phyloP scores from a whole-genome alignment of 2,888 invertebrate genomes.

The Lampropteryx suffumata region DNA sequence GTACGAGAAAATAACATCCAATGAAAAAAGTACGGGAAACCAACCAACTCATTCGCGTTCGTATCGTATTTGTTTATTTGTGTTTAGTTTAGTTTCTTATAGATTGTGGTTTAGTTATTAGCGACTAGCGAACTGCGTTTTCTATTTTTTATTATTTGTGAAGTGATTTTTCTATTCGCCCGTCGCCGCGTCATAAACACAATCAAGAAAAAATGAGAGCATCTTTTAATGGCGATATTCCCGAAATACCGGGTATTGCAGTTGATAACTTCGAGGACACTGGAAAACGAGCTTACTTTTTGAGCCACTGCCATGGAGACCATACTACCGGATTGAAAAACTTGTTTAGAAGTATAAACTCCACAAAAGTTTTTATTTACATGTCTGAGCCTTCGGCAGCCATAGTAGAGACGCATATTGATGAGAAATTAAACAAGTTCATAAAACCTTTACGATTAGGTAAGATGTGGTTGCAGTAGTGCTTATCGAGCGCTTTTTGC shows the following conservation, averaged over 20 bases:
- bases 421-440: slow-evolving; percentile 31
- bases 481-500: too few relatives aligned
- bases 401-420: slow-evolving; percentile 37
- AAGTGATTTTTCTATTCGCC: too few relatives aligned
- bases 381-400: slow-evolving; percentile 48
- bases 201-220: slow-evolving; percentile 10
- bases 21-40: too few relatives aligned
- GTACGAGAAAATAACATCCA: too few relatives aligned
- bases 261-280: slow-evolving; percentile 83
- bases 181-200: too few relatives aligned
- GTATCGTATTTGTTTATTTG: too few relatives aligned
- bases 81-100: too few relatives aligned
- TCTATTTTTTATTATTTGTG: too few relatives aligned
- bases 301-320: slow-evolving; percentile 86
- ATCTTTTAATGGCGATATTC: slow-evolving; percentile 83
- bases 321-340: slow-evolving; percentile 80
- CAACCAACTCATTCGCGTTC: too few relatives aligned
- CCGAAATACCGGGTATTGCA: slow-evolving; percentile 84
- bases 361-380: slow-evolving; percentile 44
- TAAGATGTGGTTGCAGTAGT: too few relatives aligned
- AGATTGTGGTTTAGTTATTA: too few relatives aligned
- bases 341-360: slow-evolving; percentile 24
- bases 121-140: too few relatives aligned
- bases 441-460: slow-evolving; percentile 48
- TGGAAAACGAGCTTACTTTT: slow-evolving; percentile 80